Conservation (phyloP, 1,140 invertebrate genomes). For the Calliopsis andreniformis region DNA sequence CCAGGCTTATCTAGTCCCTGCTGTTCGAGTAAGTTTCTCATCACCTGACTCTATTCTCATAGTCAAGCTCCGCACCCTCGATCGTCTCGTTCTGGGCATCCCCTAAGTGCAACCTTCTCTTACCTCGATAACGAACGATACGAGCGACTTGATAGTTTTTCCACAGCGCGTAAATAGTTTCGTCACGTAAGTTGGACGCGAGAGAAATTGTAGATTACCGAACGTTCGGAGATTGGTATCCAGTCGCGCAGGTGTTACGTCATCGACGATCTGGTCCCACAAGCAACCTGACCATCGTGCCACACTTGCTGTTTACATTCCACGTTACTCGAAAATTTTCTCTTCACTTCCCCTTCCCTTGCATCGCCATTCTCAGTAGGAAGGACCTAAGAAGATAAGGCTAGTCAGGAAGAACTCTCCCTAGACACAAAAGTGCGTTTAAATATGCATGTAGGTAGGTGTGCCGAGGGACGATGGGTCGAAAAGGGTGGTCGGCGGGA, state of each 20-base stretch:
- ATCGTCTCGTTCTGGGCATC: background rate
- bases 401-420: no score
- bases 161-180: constrained; percentile 20
- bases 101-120: background rate
- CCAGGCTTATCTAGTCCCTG: background rate
- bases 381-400: no score
- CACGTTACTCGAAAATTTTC: no score
- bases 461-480: no score
- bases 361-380: no score
- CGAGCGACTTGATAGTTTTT: no score
- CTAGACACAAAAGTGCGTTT: no score
- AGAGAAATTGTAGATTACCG: constrained; percentile 8
- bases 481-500: background rate
- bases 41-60: background rate
- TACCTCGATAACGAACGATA: background rate
- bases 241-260: background rate
- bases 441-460: constrained; percentile 7
- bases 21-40: background rate
- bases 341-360: no score
- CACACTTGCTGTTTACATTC: no score
- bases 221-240: no score
- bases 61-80: background rate
- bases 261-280: background rate
- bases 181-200: constrained; percentile 20
- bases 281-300: background rate